Evolutionary conservation across 2,113 vertebrate genomes (phyloP), one percentile per base, ranked within the genome.

Genomic region (Coryphaenoides rupestris): DNA sequence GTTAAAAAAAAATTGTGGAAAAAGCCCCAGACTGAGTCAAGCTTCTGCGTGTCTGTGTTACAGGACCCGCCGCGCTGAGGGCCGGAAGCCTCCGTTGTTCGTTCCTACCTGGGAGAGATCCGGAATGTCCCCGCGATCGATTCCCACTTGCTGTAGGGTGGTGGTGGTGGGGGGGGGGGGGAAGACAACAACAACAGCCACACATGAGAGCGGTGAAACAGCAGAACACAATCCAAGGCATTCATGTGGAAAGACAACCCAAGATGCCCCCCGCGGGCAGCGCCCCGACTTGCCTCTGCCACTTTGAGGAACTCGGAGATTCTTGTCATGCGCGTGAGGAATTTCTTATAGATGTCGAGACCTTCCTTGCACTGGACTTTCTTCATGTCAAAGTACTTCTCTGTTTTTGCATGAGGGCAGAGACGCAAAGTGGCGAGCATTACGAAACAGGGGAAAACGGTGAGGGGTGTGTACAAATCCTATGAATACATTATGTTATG

Each of bases 381-480:
- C 89, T 96, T 98, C 95, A 98, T 98, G 86, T 98, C 95, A 70
- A 98, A 98, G 81, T 98, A 98, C 89, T 98, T 98, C 87, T 98
- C 95, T 95, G 79, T 28, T 58, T n/a, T 80, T 81, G 66, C 46
- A 19, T 22, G 50, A 77, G 54, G 65, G 5, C 67, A 57, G 19
- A 5, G 21, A 53, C 3, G n/a, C 5, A 19, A 54, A n/a, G n/a
- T n/a, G 10, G 9, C 6, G n/a, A 4, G 4, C n/a, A 19, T 52
- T 52, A 19, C 15, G 49, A 52, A 7, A 54, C 3, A 3, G 1
- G 53, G 19, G 19, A 22, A 21, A 55, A 23, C 21, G 12, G 53
- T 21, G 13, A 21, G 19, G 19, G 19, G 19, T 13, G 33, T 12
- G 33, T 7, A 12, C 33, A 40, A 40, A 40, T 12, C 33, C 33